phyloP scores from a whole-genome alignment of 2,113 vertebrate species.

The Cheirogaleus medius region DNA sequence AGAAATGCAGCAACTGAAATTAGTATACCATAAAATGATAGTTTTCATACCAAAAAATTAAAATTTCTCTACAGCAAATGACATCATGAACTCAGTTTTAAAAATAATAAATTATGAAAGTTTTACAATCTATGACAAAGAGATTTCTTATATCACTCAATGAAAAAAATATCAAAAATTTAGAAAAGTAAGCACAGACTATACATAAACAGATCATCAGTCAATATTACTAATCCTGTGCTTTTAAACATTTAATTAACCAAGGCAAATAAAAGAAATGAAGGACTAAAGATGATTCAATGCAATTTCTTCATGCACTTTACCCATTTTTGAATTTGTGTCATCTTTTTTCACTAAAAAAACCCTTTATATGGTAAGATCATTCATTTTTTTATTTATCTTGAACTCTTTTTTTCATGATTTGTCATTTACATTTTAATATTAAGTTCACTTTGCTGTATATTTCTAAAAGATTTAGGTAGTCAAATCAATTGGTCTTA shows the following conservation, averaged over 20 bases:
- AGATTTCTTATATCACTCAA: background rate
- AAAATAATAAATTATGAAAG: background rate
- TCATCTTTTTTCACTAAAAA: background rate
- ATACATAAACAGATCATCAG: background rate
- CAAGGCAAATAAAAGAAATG: background rate
- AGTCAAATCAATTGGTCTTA: background rate
- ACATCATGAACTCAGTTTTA: background rate
- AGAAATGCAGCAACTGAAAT: background rate
- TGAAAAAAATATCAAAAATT: background rate
- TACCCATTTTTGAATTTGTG: background rate
- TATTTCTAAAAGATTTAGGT: background rate
- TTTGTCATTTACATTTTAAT: background rate
- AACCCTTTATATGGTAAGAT: background rate
- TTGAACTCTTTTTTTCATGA: background rate
- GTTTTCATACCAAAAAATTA: background rate
- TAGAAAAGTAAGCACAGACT: background rate
- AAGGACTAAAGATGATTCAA: background rate
- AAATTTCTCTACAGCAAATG: background rate
- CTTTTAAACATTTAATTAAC: constrained; percentile 13
- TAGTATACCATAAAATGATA: background rate
- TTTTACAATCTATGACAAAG: background rate
- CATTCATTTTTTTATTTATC: background rate
- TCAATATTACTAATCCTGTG: background rate
- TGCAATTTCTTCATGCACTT: background rate
- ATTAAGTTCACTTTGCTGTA: background rate